Evolutionary conservation across 2,888 invertebrate genomes (phyloP).

Genomic region (Hirtodrosophila alboralis): DNA sequence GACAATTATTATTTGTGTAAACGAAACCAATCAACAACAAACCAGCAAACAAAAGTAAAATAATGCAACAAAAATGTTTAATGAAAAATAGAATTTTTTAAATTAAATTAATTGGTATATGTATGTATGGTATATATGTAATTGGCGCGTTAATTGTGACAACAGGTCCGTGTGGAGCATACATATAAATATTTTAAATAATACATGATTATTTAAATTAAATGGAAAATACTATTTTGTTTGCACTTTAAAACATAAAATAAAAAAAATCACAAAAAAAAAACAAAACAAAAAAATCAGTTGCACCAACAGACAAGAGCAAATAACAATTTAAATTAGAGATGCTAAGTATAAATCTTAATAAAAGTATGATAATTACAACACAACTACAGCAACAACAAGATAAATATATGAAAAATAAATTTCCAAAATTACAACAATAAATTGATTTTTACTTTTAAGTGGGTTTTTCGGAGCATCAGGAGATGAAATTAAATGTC

Average conservation of each 20-base stretch:
- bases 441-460: neutral
- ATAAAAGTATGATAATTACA: slow-evolving; percentile 68
- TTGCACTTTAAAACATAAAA: slow-evolving; percentile 53
- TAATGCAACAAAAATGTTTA: slow-evolving; percentile 40
- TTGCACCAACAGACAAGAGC: slow-evolving; percentile 59
- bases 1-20: slow-evolving; percentile 31
- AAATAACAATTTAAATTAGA: slow-evolving; percentile 65
- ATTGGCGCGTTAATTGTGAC: slow-evolving; percentile 26
- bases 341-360: slow-evolving; percentile 75
- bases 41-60: slow-evolving; percentile 27
- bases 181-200: slow-evolving; percentile 22
- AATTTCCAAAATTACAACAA: slow-evolving; percentile 72
- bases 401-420: slow-evolving; percentile 76
- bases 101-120: slow-evolving; percentile 53
- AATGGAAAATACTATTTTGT: slow-evolving; percentile 44
- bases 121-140: slow-evolving; percentile 32
- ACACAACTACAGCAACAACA: slow-evolving; percentile 70
- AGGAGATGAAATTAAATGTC: no score
- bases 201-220: slow-evolving; percentile 29
- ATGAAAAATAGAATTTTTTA: slow-evolving; percentile 52
- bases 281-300: slow-evolving; percentile 30
- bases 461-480: no score
- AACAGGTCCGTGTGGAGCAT: slow-evolving; percentile 11
- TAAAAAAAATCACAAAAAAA: slow-evolving; percentile 13
- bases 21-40: slow-evolving; percentile 16